These are phyloP conservation scores for Zosterops lateralis DNA, from an alignment of 2,113 vertebrate species.

Conservation along the genomic window DNA sequence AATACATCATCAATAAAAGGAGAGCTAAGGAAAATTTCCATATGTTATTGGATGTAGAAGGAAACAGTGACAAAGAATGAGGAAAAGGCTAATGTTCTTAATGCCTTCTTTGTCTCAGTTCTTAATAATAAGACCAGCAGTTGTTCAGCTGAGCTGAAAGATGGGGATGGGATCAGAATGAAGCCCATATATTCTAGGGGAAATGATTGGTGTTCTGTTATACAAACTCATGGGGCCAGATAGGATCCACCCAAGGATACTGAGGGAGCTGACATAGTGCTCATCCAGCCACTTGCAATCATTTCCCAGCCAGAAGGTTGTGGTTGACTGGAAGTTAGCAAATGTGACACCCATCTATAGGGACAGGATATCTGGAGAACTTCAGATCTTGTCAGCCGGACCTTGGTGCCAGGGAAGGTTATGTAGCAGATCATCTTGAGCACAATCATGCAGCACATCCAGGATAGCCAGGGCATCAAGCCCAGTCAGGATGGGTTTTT, in stretches of 20 bases:
- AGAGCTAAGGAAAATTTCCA: not conserved
- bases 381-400: not conserved
- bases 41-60: not conserved
- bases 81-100: not conserved
- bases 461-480: not conserved
- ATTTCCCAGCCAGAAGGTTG: not conserved
- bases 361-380: not conserved
- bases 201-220: not conserved
- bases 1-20: not conserved
- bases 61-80: not conserved
- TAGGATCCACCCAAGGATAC: not conserved
- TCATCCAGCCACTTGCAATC: rapidly evolving
- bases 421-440: not conserved
- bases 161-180: not conserved
- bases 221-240: not conserved
- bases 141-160: not conserved
- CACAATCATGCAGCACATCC: rapidly evolving
- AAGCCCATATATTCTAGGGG: not conserved
- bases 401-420: not conserved
- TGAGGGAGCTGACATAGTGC: not conserved
- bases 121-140: not conserved
- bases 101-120: not conserved
- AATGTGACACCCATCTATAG: not conserved
- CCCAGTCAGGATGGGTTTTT: not conserved
- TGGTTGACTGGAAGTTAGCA: not conserved